Base-by-base conservation (phyloP, 2,113 vertebrate species). In the Prolemur simus region DNA sequence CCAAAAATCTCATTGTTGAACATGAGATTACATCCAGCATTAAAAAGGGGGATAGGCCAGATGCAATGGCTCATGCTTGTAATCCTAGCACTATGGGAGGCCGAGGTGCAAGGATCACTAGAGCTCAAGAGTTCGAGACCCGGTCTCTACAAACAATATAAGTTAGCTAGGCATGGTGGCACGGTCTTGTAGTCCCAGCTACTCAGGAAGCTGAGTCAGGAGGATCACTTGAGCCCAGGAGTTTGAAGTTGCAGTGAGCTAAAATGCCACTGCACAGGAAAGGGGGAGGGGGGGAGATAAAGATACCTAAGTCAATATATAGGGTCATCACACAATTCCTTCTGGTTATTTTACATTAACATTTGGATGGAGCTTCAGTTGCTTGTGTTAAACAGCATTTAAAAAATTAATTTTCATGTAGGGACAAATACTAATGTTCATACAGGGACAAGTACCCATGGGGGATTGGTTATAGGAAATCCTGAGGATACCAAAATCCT, bases 1-100 rank as follows among this genome's bases (percentile, higher is more conserved):
- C 47, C 39, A 77, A 95, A 89, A 89, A n/a, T 58, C 66, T 86
- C 89, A 29, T 71, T 93, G 85, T 60, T 87, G n/a, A 84, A 93
- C 9, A 66, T 76, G 34, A 82, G 9, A 91, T 71, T 91, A 39
- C 2, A 74, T 42, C 3, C 42, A 90, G 21, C 15, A 78, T 58
- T 82, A 94, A 85, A 89, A 84, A 21, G 42, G 54, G 15, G 17
- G 84, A 49, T 49, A 27, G 60, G 60, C 27, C 27, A 63, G 60
- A 63, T 63, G 60, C 27, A 29, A 27, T 63, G 27, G 60, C 27
- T 63, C 60, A 29, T 63, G 60, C 60, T 27, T 63, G 2, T 63
- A 63, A 63, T 63, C 60, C 60, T 63, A 12, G 27, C 25, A 29
- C 60, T 63, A 10, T 29, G 11, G 60, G 60, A 63, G 60, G 60